Evolutionary conservation across 2,888 invertebrate species (phyloP), one percentile per base, ranked within the genome.

Genomic region (Agrypnus murinus): DNA sequence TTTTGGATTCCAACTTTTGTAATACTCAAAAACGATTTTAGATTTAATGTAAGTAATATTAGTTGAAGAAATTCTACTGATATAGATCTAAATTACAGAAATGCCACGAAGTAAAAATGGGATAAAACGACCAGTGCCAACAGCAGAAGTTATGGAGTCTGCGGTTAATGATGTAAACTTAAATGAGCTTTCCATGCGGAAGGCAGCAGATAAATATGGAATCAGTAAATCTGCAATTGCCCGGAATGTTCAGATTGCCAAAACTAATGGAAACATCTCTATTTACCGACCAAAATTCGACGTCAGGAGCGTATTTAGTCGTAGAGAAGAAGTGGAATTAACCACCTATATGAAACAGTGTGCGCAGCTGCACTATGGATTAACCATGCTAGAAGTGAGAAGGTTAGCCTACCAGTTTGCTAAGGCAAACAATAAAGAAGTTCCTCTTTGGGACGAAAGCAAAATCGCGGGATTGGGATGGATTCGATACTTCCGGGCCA

Each of bases 371-470:
- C 77, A 78, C 48, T 75, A 72, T 63, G 73, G 74, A 2, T 45
- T 75, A 36, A 73, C 70, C n/a, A 50, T 57, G 36, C 59, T 48
- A 14, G 53, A 71, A 45, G 53, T 58, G 43, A 40, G 58, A n/a
- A 55, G 31, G 36, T 60, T 75, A 15, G 75, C 73, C 1, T 75
- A 72, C 48, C 53, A 74, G 57, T 71, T 74, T 73, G 72, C 74
- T 65, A 73, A 75, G 67, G 76, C 75, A 55, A 75, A 75, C 67
- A 64, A 67, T 25, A 75, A 72, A 64, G 68, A 70, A 17, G 72
- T 73, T 71, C 77, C 76, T 43, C 48, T 45, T 36, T 78, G 77
- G 76, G 72, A 67, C 12, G n/a, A 25, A 40, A 53, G 62, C 7
- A 68, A 70, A 71, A 58, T 43, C n/a, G 71, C 75, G 19, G 71